phyloP scores from a whole-genome alignment of 2,797 vertebrate species.

The Syngnathus acus region DNA sequence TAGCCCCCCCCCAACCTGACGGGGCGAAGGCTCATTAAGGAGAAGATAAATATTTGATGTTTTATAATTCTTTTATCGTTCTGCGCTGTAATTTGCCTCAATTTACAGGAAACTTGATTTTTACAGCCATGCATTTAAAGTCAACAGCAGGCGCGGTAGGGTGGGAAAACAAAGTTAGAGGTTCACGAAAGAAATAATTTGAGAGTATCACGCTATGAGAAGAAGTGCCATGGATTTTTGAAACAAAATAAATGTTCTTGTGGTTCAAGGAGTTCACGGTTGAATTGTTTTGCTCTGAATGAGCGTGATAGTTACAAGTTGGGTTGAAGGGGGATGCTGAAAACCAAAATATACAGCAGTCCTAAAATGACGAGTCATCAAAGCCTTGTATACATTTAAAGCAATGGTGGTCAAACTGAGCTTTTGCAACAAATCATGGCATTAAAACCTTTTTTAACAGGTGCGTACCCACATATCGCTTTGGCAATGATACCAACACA shows the following conservation, averaged over 20 bases:
- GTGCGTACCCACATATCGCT: too few relatives aligned
- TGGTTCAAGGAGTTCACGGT: too few relatives aligned
- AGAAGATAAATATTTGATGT: conserved; percentile 70
- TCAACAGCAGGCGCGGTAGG: not conserved
- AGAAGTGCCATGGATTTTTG: not conserved
- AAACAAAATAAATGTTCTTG: not conserved
- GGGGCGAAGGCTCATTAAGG: conserved; percentile 65
- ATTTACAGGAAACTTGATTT: conserved; percentile 42
- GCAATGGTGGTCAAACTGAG: too few relatives aligned
- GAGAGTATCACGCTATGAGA: not conserved
- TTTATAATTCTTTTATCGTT: conserved; percentile 75
- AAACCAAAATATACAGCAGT: too few relatives aligned
- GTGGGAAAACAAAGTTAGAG: not conserved
- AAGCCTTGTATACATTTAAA: too few relatives aligned
- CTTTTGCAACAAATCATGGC: too few relatives aligned
- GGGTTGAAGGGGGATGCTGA: too few relatives aligned
- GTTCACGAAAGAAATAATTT: not conserved
- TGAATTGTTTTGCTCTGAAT: too few relatives aligned
- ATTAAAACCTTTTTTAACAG: too few relatives aligned
- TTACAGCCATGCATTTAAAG: not conserved
- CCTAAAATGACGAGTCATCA: too few relatives aligned
- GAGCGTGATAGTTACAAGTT: too few relatives aligned
- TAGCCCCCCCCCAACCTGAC: conserved; percentile 7
- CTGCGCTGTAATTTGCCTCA: conserved; percentile 60
- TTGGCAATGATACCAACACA: too few relatives aligned